Percentiles rank a stretch among this genome's conserved stretches.
These are phyloP conservation scores for Balaeniceps rex DNA, from an alignment of 2,113 vertebrate species.

Conservation along the genomic window DNA sequence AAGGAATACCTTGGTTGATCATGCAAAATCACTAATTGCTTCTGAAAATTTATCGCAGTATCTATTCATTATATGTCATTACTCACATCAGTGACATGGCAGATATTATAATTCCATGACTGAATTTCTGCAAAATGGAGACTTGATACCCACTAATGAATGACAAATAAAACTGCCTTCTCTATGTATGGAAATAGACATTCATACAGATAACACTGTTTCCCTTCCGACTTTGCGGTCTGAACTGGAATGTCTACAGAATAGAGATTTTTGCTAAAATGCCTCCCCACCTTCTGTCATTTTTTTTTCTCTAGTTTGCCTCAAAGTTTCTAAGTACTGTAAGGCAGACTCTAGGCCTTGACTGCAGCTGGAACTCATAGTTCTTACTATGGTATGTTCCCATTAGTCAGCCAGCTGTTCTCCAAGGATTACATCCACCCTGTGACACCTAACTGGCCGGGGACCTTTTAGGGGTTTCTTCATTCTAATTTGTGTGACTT, in stretches of 20 bases:
- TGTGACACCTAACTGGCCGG: neutral
- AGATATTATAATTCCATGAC: neutral
- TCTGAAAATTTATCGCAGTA: neutral
- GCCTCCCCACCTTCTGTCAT: neutral
- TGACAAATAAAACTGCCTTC: neutral
- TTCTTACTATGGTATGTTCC: neutral
- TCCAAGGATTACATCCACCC: neutral
- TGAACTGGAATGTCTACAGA: neutral
- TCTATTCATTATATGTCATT: neutral
- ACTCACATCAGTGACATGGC: neutral
- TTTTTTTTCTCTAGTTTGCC: neutral
- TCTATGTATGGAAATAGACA: neutral
- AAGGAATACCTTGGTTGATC: neutral
- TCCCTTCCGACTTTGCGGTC: neutral
- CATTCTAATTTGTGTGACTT: neutral
- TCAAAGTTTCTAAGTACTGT: neutral
- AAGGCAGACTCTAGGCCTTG: neutral
- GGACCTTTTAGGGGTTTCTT: neutral
- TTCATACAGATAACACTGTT: neutral
- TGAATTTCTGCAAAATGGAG: conserved; percentile 4
- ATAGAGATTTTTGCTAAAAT: neutral
- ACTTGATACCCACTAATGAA: neutral
- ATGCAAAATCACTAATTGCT: conserved; percentile 6
- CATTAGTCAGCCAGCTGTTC: neutral
- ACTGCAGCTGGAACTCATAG: neutral